Base-by-base conservation (phyloP, 2,888 invertebrate species). In the Agrotis exclamationis region DNA sequence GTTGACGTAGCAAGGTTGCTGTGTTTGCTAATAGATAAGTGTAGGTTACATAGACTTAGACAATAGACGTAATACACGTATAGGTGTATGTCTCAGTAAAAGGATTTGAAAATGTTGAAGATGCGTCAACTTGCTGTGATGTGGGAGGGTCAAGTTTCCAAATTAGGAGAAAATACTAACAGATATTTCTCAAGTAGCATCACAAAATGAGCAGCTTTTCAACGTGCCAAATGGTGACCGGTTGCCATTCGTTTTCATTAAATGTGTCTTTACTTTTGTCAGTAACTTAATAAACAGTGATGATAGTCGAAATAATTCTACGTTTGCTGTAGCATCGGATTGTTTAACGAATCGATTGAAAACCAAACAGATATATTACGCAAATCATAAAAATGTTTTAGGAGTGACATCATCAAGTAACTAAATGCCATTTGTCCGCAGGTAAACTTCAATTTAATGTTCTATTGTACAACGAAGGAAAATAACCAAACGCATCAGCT, bases 1-100 rank as follows among this genome's bases (percentile, higher is more conserved):
- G 74, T 65, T 78, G 69, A 69, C 58, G 67, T 24, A 44, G 59
- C 58, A 62, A 78, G 74, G 75, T 75, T 67, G 65, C 51, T 20
- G 59, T 13, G 50, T 77, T 80, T 56, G 50, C 59, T 67, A 66
- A 76, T 74, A 74, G 62, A 74, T 73, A 72, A 47, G 20, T 53
- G 18, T 47, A 0, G 14, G 58, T 62, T 67, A 57, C 39, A 73
- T 53, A 53, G 65, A 48, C 18, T 13, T 11, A 48, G 20, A 44
- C 3, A 50, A 45, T 13, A 51, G 76, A 20, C 13, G 20, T 63
- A 45, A 22, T 47, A 16, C 14, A 20, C 20, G n/a, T 54, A 54
- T 54, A 24, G 16, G 24, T 9, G 28, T 24, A 20, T 24, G 16
- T 53, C 28, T 11, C 2, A 56, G 33, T 33, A 56, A 14, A 54